These are phyloP conservation scores for Tadarida brasiliensis DNA, from an alignment of 2,797 vertebrate species.

Conservation along the genomic window DNA sequence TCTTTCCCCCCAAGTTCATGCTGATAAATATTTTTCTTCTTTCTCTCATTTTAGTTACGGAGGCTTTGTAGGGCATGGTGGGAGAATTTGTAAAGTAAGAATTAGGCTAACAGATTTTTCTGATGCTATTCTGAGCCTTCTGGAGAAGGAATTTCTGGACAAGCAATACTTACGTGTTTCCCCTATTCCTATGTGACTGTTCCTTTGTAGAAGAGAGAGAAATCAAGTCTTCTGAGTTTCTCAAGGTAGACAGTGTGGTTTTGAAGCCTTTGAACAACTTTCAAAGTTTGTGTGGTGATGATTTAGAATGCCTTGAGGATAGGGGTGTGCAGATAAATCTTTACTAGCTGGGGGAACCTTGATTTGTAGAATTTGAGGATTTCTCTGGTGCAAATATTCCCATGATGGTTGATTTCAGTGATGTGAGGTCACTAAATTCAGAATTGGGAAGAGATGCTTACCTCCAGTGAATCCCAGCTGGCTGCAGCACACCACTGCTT, in stretches of 20 bases:
- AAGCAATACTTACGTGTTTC: not conserved
- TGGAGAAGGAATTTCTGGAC: not conserved
- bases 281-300: not conserved
- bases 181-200: not conserved
- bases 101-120: not conserved
- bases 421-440: not conserved
- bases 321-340: not conserved
- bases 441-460: not conserved
- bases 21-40: not conserved
- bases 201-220: not conserved
- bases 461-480: rapidly evolving
- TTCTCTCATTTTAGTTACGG: not conserved
- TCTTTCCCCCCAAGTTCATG: not conserved
- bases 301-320: not conserved
- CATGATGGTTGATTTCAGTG: not conserved
- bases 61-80: not conserved
- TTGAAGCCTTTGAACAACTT: not conserved
- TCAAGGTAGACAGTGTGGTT: not conserved
- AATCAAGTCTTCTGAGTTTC: not conserved
- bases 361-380: not conserved
- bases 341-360: not conserved
- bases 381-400: not conserved
- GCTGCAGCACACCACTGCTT: rapidly evolving
- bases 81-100: not conserved
- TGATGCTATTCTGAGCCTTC: not conserved